Conservation (phyloP, 37 sponge, comb jelly and placozoan genomes). For the Hexactinellida sp. region DNA sequence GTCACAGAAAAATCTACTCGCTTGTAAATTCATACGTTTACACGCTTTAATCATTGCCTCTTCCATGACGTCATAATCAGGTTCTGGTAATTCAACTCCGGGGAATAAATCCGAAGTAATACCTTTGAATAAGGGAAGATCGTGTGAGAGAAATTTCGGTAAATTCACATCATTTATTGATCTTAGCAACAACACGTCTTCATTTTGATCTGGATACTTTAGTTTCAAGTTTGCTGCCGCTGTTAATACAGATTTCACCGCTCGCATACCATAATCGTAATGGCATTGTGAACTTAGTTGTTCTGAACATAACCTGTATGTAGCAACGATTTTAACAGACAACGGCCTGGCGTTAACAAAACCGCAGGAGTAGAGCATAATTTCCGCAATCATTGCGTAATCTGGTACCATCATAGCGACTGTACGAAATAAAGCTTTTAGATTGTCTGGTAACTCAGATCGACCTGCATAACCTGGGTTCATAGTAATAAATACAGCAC, state of each 20-base stretch:
- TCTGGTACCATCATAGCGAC: slow-evolving; percentile 99
- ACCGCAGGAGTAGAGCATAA: slow-evolving; percentile 92
- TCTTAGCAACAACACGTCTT: slow-evolving; percentile 83
- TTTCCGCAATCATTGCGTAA: slow-evolving; percentile 98
- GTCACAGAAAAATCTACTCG: slow-evolving; percentile 61
- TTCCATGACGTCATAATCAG: slow-evolving; percentile 73
- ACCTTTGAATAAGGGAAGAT: slow-evolving; percentile 89
- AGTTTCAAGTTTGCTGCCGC: slow-evolving; percentile 97
- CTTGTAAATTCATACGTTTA: slow-evolving; percentile 70
- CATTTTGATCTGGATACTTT: slow-evolving; percentile 95
- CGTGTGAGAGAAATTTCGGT: slow-evolving; percentile 89
- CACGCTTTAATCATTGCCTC: slow-evolving; percentile 71
- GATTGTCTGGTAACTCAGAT: slow-evolving; percentile 93
- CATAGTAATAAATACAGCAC: slow-evolving; percentile 99
- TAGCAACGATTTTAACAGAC: slow-evolving; percentile 98
- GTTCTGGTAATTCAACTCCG: slow-evolving; percentile 81
- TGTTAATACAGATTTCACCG: slow-evolving; percentile 97
- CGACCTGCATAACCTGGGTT: slow-evolving; percentile 99
- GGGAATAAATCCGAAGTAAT: slow-evolving; percentile 96
- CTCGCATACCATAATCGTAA: slow-evolving; percentile 99
- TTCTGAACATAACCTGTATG: slow-evolving; percentile 95
- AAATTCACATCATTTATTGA: slow-evolving; percentile 95
- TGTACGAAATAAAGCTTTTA: slow-evolving; percentile 90
- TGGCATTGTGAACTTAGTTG: slow-evolving; percentile 98
- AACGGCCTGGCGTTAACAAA: slow-evolving; percentile 94